Base-by-base conservation (phyloP, 2,888 invertebrate genomes). In the Homarus gammarus region DNA sequence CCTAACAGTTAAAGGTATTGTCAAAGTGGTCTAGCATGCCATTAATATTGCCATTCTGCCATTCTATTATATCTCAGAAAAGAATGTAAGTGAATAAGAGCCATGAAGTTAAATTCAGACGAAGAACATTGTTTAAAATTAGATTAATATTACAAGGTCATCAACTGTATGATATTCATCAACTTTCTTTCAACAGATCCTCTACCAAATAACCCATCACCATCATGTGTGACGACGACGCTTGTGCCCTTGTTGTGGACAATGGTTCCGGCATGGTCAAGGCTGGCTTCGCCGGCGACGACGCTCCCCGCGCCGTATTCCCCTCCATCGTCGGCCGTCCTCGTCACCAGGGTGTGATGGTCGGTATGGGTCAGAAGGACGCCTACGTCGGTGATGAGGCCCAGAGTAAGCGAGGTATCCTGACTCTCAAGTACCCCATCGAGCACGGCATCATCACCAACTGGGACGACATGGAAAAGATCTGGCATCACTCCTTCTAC, bases 401-500 rank as follows among this genome's bases (percentile, higher is more conserved):
- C 93, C 98, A 98, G 95, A 97, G 97, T 95, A 98, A 95, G 93
- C 93, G 95, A 93, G 95, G 95, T 93, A 94, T 95, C 93, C 94
- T 95, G 84, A 94, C 95, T 90, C 93, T 95, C 87, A 95, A 94
- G 92, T 95, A 95, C 93, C 95, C 95, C 91, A 95, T 95, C 92
- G 95, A 95, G 93, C 95, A 95, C 93, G 95, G 95, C 91, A 94
- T 95, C 92, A 94, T 95, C 92, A 98, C 98, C 94, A 98, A 98
- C 96, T 98, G 98, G 98, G 98, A 98, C 94, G 98, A 98, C 93
- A 98, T 99, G 98, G 98, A 98, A 95, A 98, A 99, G 95, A 98
- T 99, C 95, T 99, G 98, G 98, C 98, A 99, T 95, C 98, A 99
- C 95, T 98, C 98, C 94, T 99, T 98, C 96, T 98, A 98, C 97